These are phyloP conservation scores for Rhynchophorus ferrugineus DNA, from an alignment of 1,140 invertebrate species.

Conservation along the genomic window DNA sequence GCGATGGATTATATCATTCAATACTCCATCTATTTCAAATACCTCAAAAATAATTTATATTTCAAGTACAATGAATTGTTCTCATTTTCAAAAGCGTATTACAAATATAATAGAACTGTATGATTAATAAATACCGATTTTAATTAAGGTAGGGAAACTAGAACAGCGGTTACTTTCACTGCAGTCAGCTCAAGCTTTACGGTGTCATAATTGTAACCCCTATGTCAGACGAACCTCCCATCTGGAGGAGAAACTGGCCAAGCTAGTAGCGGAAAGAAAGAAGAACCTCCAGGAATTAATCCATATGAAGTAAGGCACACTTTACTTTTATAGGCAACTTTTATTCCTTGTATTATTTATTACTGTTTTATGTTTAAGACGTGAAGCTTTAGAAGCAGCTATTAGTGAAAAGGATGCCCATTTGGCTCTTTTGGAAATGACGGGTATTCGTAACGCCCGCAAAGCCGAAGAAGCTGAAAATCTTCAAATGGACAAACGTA, in stretches of 20 bases:
- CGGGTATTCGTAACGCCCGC: constrained; percentile 56
- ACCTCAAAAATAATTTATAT: too few relatives aligned
- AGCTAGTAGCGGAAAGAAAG: constrained; percentile 54
- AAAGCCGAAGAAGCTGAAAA: constrained; percentile 56
- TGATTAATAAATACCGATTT: too few relatives aligned
- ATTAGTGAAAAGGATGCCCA: constrained; percentile 83
- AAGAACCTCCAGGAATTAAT: constrained; percentile 65
- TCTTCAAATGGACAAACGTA: constrained; percentile 53
- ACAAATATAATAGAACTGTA: too few relatives aligned
- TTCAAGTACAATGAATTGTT: too few relatives aligned
- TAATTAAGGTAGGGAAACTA: constrained; percentile 70
- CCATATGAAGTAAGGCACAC: constrained; percentile 64
- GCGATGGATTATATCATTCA: too few relatives aligned
- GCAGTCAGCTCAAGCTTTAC: constrained; percentile 56
- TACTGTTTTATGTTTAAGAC: constrained; percentile 22
- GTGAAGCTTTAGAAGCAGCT: constrained; percentile 68
- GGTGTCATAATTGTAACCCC: constrained; percentile 58
- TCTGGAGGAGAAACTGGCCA: constrained; percentile 49
- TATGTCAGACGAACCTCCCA: constrained; percentile 51
- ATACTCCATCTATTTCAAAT: too few relatives aligned
- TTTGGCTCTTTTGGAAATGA: constrained; percentile 73
- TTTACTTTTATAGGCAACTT: constrained; percentile 5
- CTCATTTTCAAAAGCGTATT: too few relatives aligned
- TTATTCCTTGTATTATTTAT: too few relatives aligned
- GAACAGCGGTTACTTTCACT: constrained; percentile 60